Evolutionary conservation across 2,888 invertebrate species (phyloP).

Genomic region (Holacanthella duospinosa): DNA sequence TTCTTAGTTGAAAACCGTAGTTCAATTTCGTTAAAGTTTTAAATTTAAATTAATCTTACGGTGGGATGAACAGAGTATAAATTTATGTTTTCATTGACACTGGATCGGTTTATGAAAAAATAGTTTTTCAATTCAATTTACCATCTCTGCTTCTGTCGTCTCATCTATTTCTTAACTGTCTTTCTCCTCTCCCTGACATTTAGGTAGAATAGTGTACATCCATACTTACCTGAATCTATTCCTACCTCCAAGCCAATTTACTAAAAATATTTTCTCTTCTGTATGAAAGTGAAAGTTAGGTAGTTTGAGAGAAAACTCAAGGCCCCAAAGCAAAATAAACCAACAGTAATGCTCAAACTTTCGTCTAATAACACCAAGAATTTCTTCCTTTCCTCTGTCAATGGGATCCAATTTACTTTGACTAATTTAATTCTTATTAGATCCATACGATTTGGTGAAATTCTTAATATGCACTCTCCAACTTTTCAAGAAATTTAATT

Average conservation of each 20-base stretch:
- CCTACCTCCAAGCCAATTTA: not conserved
- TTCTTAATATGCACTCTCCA: too few relatives aligned
- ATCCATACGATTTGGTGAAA: not conserved
- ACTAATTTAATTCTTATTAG: slow-evolving; percentile 36
- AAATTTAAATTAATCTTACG: too few relatives aligned
- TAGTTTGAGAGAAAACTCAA: not conserved
- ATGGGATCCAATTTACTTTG: slow-evolving; percentile 38
- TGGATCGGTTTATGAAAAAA: too few relatives aligned
- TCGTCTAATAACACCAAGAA: not conserved
- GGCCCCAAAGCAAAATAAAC: not conserved
- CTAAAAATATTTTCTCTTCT: not conserved
- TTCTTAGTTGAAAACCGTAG: too few relatives aligned
- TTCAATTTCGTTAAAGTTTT: not conserved
- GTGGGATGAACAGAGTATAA: too few relatives aligned
- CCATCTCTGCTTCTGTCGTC: too few relatives aligned
- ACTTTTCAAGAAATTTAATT: too few relatives aligned
- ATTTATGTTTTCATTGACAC: too few relatives aligned
- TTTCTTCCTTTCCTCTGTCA: slow-evolving; percentile 19
- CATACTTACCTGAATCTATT: not conserved
- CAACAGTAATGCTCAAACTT: not conserved
- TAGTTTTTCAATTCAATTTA: too few relatives aligned
- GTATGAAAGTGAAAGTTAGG: not conserved
- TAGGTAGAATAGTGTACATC: not conserved
- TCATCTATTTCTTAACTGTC: slow-evolving; percentile 3
- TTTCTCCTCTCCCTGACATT: not conserved